phyloP scores from a whole-genome alignment of 2,888 invertebrate species.

The Xiphydria camelus region DNA sequence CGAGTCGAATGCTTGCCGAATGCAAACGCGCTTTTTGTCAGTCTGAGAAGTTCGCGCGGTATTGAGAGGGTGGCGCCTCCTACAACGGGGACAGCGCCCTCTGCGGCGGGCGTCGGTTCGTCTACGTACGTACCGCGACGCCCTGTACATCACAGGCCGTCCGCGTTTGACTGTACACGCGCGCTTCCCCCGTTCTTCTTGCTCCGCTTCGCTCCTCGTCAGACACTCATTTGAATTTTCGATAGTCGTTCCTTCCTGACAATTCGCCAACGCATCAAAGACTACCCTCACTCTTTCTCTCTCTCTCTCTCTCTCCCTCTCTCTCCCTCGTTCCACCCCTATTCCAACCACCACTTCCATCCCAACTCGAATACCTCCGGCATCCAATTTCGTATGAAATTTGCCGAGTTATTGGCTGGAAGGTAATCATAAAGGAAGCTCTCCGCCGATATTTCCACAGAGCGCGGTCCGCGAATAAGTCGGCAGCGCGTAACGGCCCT shows the following conservation, averaged over 20 bases:
- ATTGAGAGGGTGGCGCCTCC: conserved; percentile 1
- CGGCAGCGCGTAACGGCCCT: too few relatives aligned
- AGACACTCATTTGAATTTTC: conserved; percentile 29
- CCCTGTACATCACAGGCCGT: too few relatives aligned
- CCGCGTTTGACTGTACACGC: conserved; percentile 3
- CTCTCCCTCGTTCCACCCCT: conserved; percentile 14
- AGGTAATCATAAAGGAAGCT: conserved; percentile 27
- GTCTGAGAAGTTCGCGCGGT: conserved; percentile 14
- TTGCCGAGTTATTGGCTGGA: conserved; percentile 35
- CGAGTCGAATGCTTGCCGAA: conserved; percentile 27
- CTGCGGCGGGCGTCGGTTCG: conserved; percentile 1
- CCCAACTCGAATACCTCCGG: conserved; percentile 1
- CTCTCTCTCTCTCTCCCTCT: conserved; percentile 15
- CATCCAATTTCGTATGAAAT: conserved; percentile 35
- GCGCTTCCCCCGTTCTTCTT: background rate
- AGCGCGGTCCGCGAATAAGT: too few relatives aligned
- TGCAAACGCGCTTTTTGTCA: conserved; percentile 11
- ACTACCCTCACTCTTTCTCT: conserved; percentile 17
- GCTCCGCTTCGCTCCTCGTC: conserved; percentile 6
- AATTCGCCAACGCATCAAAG: conserved; percentile 27
- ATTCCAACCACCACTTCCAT: too few relatives aligned
- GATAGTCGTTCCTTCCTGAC: conserved; percentile 27
- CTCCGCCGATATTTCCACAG: conserved; percentile 28
- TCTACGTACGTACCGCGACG: background rate
- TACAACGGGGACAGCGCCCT: conserved; percentile 6